phyloP scores from a whole-genome alignment of 2,113 vertebrate genomes.

The Conger conger region DNA sequence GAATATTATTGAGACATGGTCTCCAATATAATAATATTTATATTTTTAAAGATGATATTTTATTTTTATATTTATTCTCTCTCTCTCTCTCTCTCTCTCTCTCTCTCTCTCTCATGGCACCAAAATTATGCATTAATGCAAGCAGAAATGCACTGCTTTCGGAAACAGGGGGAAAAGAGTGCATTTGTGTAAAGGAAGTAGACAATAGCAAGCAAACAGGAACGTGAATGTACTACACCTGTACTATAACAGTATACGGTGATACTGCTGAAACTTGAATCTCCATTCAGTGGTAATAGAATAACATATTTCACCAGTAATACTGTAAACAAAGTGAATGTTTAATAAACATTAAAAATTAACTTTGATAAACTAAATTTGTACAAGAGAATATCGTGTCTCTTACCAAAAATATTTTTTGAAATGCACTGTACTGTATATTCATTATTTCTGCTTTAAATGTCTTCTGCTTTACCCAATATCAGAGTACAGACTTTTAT shows the following conservation, averaged over 20 bases:
- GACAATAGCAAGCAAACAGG: neutral
- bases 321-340: too few species aligned
- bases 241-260: too few species aligned
- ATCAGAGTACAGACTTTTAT: neutral
- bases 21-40: too few species aligned
- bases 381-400: neutral
- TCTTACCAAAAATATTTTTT: neutral
- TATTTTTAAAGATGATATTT: too few species aligned
- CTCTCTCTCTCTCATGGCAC: neutral
- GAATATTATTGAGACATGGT: too few species aligned
- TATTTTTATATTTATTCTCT: too few species aligned
- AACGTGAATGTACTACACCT: too few species aligned
- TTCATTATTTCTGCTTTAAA: neutral
- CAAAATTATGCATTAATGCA: neutral
- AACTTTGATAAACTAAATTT: neutral
- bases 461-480: neutral
- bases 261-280: too few species aligned
- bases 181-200: neutral
- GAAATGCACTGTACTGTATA: neutral
- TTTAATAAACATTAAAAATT: too few species aligned
- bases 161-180: neutral
- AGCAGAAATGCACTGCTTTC: neutral
- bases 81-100: too few species aligned
- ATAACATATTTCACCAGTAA: too few species aligned
- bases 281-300: too few species aligned